phyloP scores from a whole-genome alignment of 2,113 vertebrate species.

The Setophaga petechia region DNA sequence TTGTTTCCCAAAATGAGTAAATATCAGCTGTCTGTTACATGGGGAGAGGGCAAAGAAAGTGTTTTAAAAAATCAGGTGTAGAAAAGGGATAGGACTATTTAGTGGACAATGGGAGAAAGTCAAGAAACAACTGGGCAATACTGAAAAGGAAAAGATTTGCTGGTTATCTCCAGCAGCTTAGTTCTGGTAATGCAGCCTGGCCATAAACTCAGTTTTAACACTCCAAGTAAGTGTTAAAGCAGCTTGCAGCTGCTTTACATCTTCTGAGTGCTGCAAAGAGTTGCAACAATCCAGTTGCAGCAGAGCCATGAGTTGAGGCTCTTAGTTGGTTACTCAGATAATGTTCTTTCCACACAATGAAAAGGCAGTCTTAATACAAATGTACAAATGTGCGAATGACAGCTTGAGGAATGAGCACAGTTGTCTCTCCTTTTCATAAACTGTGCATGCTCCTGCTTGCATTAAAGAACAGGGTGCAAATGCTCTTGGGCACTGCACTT shows the following conservation, averaged over 20 bases:
- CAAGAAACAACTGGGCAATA: neutral
- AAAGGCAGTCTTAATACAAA: neutral
- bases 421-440: neutral
- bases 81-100: neutral
- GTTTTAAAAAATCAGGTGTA: neutral
- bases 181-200: neutral
- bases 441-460: neutral
- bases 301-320: neutral
- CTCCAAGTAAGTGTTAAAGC: neutral
- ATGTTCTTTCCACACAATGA: neutral
- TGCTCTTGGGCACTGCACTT: neutral
- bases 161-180: neutral
- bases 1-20: neutral
- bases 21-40: neutral
- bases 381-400: neutral
- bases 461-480: neutral
- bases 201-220: neutral
- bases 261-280: fast-evolving
- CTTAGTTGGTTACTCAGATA: neutral
- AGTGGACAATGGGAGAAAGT: neutral
- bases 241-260: neutral
- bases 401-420: neutral
- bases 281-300: neutral
- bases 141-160: neutral
- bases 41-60: neutral